Evolutionary conservation across 2,888 invertebrate species (phyloP).

Genomic region (Danaus chrysippus): DNA sequence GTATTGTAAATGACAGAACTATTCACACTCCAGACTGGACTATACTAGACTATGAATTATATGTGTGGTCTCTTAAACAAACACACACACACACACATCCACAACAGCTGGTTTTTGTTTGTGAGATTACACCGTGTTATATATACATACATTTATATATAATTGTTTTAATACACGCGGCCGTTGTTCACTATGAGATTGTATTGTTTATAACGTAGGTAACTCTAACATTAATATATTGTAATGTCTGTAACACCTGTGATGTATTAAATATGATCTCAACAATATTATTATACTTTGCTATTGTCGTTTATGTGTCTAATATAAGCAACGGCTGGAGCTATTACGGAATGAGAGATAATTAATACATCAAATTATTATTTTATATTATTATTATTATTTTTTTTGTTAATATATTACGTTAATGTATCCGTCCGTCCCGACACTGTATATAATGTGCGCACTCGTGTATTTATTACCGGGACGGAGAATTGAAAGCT

Average conservation of each 20-base stretch:
- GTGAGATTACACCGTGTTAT: constrained; percentile 52
- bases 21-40: too few species aligned
- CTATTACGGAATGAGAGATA: constrained; percentile 62
- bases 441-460: constrained; percentile 65
- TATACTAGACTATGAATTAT: constrained; percentile 52
- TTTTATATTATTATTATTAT: constrained; percentile 47
- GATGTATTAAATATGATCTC: constrained; percentile 84
- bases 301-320: constrained; percentile 71
- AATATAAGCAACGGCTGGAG: constrained; percentile 42
- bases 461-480: constrained; percentile 58
- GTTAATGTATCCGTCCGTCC: constrained; percentile 26
- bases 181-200: constrained; percentile 35
- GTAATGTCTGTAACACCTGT: constrained; percentile 80
- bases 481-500: constrained; percentile 42
- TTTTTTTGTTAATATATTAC: constrained; percentile 29
- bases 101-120: constrained; percentile 38
- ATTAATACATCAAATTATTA: constrained; percentile 73
- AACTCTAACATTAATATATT: constrained; percentile 45
- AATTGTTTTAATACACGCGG: constrained; percentile 49
- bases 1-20: too few species aligned
- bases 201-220: constrained; percentile 23
- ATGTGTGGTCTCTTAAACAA: constrained; percentile 50
- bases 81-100: constrained; percentile 27
- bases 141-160: constrained; percentile 40
- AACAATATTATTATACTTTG: constrained; percentile 77